These are phyloP conservation scores for Stichopus horrens DNA, from an alignment of 53 echinoderm and acorn worm species.

Conservation along the genomic window DNA sequence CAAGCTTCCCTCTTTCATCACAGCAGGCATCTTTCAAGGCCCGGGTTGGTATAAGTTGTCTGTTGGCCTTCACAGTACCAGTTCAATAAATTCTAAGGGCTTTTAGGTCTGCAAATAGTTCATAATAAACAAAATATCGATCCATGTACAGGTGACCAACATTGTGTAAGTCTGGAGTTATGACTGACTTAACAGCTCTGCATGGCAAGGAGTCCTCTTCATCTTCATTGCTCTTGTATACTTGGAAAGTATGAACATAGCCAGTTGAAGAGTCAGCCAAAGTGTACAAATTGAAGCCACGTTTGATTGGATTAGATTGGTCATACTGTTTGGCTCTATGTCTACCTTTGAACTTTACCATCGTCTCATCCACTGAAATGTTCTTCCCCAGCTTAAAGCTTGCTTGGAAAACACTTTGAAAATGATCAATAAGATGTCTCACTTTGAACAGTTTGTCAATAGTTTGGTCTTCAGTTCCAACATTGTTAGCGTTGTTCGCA, in stretches of 20 bases:
- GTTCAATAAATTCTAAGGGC: too few species aligned
- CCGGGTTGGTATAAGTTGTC: constrained; percentile 18
- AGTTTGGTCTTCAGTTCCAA: background rate
- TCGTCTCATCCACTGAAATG: constrained; percentile 10
- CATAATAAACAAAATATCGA: background rate
- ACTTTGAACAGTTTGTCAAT: background rate
- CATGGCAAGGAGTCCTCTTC: background rate
- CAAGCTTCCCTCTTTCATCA: too few species aligned
- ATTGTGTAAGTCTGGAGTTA: constrained; percentile 16
- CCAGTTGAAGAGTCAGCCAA: constrained; percentile 29
- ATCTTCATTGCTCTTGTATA: constrained; percentile 17
- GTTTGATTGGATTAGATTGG: constrained; percentile 42
- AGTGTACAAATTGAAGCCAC: constrained; percentile 39
- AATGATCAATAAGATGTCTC: background rate
- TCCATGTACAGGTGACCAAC: constrained; percentile 4
- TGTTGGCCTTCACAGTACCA: too few species aligned
- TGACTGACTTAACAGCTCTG: constrained; percentile 15
- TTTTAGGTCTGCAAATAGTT: too few species aligned
- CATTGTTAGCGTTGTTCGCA: background rate
- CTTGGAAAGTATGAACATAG: constrained; percentile 17
- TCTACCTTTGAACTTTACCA: too few species aligned
- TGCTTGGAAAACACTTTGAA: background rate
- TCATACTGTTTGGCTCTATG: constrained; percentile 36
- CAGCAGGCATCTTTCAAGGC: too few species aligned
- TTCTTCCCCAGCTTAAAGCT: background rate